Evolutionary conservation across 2,797 vertebrate genomes (phyloP).

Genomic region (Calcarius lapponicus): DNA sequence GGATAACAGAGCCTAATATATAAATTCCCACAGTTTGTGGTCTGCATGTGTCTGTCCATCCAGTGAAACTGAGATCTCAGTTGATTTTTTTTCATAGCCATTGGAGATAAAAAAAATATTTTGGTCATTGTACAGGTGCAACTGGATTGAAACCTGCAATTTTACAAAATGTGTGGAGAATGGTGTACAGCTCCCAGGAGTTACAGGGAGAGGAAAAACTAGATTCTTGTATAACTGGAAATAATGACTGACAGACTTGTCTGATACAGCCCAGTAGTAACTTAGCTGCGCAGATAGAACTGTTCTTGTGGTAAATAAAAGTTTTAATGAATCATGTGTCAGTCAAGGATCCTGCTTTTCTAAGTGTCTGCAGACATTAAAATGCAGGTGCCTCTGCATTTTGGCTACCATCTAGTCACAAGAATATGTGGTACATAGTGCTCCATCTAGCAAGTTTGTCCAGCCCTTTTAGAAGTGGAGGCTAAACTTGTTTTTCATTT

Average conservation of each 20-base stretch:
- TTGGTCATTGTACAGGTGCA: not conserved
- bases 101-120: not conserved
- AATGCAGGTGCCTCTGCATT: not conserved
- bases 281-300: not conserved
- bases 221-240: not conserved
- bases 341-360: not conserved
- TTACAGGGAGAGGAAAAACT: not conserved
- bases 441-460: conserved; percentile 51
- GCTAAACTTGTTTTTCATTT: conserved; percentile 68
- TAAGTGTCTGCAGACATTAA: not conserved
- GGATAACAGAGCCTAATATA: not conserved
- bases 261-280: not conserved
- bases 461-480: conserved; percentile 54
- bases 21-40: not conserved
- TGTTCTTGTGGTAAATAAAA: not conserved
- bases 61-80: not conserved
- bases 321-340: not conserved
- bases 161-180: not conserved
- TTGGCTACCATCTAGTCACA: conserved; percentile 43
- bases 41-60: not conserved
- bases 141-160: not conserved
- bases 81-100: not conserved
- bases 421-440: not conserved
- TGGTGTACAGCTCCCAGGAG: not conserved
- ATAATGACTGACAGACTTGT: not conserved